Percentiles rank a stretch among this genome's conserved stretches.
Evolutionary conservation across 2,888 invertebrate species (phyloP).

Genomic region (Linnaemya tessellans): DNA sequence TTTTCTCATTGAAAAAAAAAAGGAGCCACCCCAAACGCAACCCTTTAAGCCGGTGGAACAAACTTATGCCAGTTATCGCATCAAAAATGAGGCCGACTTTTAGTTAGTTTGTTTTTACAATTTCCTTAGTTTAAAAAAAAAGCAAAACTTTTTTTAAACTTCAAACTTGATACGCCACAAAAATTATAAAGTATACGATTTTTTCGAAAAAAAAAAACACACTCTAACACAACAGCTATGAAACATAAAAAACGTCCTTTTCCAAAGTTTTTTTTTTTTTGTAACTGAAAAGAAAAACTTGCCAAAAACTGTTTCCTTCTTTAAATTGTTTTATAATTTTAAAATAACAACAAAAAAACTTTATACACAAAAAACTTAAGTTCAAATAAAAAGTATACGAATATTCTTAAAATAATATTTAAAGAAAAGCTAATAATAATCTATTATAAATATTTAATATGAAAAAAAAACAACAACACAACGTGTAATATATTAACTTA

Average conservation of each 20-base stretch:
- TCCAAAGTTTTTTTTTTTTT: constrained; percentile 49
- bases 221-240: constrained; percentile 40
- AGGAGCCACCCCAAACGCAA: constrained; percentile 73
- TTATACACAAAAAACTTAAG: constrained; percentile 80
- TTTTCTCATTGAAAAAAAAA: constrained; percentile 15
- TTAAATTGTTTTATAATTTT: constrained; percentile 61
- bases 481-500: constrained; percentile 68
- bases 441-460: constrained; percentile 73
- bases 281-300: constrained; percentile 60
- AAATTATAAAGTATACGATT: constrained; percentile 74
- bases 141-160: constrained; percentile 1
- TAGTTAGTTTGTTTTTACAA: constrained; percentile 71
- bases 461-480: constrained; percentile 60
- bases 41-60: constrained; percentile 80
- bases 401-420: constrained; percentile 76
- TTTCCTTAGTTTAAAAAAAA: not conserved
- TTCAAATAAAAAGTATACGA: constrained; percentile 84
- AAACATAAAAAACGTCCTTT: constrained; percentile 70
- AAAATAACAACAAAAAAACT: constrained; percentile 62
- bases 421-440: constrained; percentile 67
- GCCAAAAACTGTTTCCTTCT: constrained; percentile 68
- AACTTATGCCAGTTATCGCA: constrained; percentile 81
- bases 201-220: constrained; percentile 63
- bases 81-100: constrained; percentile 81
- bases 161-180: constrained; percentile 44